Percentiles rank a stretch among this genome's conserved stretches.
Conservation (phyloP, 2,888 invertebrate genomes). For the Ctenicera cuprea region DNA sequence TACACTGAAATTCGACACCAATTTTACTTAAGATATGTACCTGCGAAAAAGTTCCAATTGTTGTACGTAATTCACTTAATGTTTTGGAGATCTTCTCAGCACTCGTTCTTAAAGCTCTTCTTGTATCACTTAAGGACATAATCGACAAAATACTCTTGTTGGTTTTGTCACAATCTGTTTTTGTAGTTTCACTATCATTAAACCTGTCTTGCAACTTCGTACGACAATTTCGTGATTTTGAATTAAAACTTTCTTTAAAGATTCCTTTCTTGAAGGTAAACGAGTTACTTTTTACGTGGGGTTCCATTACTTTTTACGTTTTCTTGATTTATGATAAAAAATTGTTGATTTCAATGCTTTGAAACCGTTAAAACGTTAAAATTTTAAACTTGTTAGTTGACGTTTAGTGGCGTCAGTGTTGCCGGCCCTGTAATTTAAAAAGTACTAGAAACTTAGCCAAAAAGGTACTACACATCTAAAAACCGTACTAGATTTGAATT, state of each 20-base stretch:
- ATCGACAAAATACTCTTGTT: slow-evolving; percentile 67
- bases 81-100: slow-evolving; percentile 82
- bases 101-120: slow-evolving; percentile 79
- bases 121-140: slow-evolving; percentile 78
- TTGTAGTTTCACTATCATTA: slow-evolving; percentile 56
- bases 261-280: slow-evolving; percentile 65
- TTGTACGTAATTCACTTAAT: slow-evolving; percentile 79
- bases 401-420: too few relatives aligned
- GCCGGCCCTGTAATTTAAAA: too few relatives aligned
- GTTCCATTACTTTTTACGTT: slow-evolving; percentile 39
- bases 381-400: not conserved
- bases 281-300: slow-evolving; percentile 61
- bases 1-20: not conserved
- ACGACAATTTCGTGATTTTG: slow-evolving; percentile 60
- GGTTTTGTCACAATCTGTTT: slow-evolving; percentile 48
- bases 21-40: slow-evolving; percentile 69
- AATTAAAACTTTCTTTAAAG: slow-evolving; percentile 21
- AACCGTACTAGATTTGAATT: too few relatives aligned
- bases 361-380: slow-evolving; percentile 24
- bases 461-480: too few relatives aligned
- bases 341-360: not conserved
- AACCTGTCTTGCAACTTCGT: slow-evolving; percentile 67
- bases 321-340: not conserved
- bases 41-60: slow-evolving; percentile 81
- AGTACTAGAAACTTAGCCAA: too few relatives aligned